phyloP scores from a whole-genome alignment of 2,888 invertebrate species.

The Agonopterix heracliana region DNA sequence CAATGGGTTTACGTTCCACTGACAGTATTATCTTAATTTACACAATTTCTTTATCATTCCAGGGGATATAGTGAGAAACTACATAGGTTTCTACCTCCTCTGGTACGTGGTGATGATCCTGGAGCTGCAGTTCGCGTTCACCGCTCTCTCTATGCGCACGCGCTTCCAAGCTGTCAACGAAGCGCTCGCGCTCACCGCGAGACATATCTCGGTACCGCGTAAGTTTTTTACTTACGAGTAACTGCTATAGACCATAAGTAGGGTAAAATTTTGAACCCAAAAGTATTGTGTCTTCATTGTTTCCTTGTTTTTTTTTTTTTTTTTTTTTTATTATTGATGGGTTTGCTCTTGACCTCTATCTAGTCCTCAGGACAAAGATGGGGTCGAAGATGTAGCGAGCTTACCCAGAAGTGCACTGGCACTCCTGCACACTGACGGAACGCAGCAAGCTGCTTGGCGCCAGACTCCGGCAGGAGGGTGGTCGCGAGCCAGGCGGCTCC shows the following conservation, averaged over 20 bases:
- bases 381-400: too few relatives aligned
- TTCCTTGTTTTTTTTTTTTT: too few relatives aligned
- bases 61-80: constrained; percentile 70
- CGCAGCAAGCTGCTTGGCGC: too few relatives aligned
- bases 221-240: not conserved
- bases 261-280: not conserved
- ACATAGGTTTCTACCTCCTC: constrained; percentile 75
- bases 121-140: constrained; percentile 77
- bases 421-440: too few relatives aligned
- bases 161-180: constrained; percentile 74
- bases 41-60: constrained; percentile 10
- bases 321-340: too few relatives aligned
- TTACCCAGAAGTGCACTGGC: too few relatives aligned
- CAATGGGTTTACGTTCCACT: too few relatives aligned
- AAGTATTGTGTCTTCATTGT: not conserved
- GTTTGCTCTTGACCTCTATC: too few relatives aligned
- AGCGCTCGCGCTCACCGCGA: constrained; percentile 61
- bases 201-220: constrained; percentile 49
- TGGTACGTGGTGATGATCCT: constrained; percentile 76
- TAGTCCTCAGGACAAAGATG: too few relatives aligned
- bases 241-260: not conserved
- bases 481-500: too few relatives aligned
- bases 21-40: too few relatives aligned
- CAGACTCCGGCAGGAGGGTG: too few relatives aligned
- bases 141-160: constrained; percentile 73